Percentiles rank a stretch among this genome's conserved stretches.
Evolutionary conservation across 1,140 invertebrate genomes (phyloP).

Genomic region (Trichonephila clavata): DNA sequence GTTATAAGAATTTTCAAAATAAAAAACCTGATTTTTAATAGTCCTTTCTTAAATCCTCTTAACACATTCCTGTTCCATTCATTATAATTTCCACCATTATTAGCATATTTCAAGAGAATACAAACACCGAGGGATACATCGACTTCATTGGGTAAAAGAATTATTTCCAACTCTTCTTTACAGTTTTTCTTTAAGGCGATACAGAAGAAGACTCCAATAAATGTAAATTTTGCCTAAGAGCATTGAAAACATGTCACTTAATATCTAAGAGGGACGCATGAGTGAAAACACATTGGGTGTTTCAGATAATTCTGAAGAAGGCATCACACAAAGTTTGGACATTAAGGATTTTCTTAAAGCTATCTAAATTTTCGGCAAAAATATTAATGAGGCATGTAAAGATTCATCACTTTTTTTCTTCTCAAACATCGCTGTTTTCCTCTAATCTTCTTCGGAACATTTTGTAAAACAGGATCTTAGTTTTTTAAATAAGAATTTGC

Average conservation of each 20-base stretch:
- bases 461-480: conserved; percentile 35
- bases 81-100: not conserved
- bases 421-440: not conserved
- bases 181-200: not conserved
- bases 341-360: conserved; percentile 54
- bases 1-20: not conserved
- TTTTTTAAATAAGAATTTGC: conserved; percentile 39
- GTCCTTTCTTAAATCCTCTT: not conserved
- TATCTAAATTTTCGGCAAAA: conserved; percentile 49
- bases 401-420: conserved; percentile 55
- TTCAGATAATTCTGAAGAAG: conserved; percentile 22
- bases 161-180: not conserved
- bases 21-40: not conserved
- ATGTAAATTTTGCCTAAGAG: not conserved
- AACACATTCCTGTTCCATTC: not conserved
- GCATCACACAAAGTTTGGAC: conserved; percentile 29
- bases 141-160: not conserved
- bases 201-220: not conserved
- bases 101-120: not conserved
- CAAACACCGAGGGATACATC: not conserved
- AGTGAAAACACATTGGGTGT: not conserved
- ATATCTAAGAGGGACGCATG: not conserved
- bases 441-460: conserved; percentile 47
- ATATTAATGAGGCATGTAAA: conserved; percentile 63
- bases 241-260: not conserved